Base-by-base conservation (phyloP, 2,113 vertebrate species). In the Montifringilla adamsi region DNA sequence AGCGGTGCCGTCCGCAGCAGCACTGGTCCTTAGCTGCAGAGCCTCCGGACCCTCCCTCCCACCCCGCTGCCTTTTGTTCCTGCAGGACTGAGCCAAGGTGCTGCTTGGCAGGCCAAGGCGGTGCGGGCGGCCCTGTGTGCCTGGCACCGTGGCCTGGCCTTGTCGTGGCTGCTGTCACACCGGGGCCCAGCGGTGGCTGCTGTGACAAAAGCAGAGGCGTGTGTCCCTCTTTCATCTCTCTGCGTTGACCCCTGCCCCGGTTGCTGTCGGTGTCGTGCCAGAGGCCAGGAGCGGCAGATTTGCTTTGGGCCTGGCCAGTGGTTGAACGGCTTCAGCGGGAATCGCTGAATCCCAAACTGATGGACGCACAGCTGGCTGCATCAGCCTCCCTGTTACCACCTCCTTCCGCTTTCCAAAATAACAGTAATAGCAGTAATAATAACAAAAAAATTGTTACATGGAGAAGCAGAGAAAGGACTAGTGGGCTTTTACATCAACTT, bases 31-130 rank as follows among this genome's bases (percentile, higher is more conserved):
- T 74, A 79, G 84, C 97, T 82, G 89, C 75, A 9, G 95, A 96
- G 92, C 95, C 96, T 95, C 96, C 79, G n/a, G 13, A 50, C 64
- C 73, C 94, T 97, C 87, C 94, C 93, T 95, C 94, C 94, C 31
- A 0, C 75, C 90, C 92, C 37, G 64, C 96, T 76, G 95, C 96
- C 98, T 98, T 98, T 98, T 98, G 98, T 98, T 98, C 97, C 97
- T 58, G 46, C 95, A 95, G 97, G 97, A 97, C 89, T 26, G 47
- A 95, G 97, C 97, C 96, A 91, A 97, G 98, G 98, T 98, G 95
- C 97, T 84, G 97, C 97, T 95, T 6, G 93, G 94, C 58, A 64
- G 87, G 96, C 85, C 77, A 66, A 84, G 97, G 97, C 74, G 27
- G 86, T 49, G 64, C 55, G 19, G 96, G 95, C 52, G 24, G 95